Evolutionary conservation across 2,888 invertebrate genomes (phyloP).

Genomic region (Stenoptilia bipunctidactyla): DNA sequence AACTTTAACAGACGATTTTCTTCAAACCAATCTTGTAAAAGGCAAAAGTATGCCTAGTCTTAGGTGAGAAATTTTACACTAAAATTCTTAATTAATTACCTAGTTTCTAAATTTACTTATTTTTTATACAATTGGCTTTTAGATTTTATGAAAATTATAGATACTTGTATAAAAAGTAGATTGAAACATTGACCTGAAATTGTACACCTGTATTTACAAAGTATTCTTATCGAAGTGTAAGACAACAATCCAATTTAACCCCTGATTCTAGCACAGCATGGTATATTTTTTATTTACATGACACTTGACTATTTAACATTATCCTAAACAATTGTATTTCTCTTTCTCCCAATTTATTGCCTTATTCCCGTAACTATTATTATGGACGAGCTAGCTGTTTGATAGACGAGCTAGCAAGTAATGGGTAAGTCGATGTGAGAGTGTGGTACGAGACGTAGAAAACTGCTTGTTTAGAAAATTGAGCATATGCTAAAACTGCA

Average conservation of each 20-base stretch:
- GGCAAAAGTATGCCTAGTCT: constrained; percentile 97
- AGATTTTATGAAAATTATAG: too few relatives aligned
- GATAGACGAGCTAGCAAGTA: constrained; percentile 85
- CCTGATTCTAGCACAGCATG: constrained; percentile 49
- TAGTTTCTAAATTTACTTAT: too few relatives aligned
- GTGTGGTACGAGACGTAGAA: constrained; percentile 26
- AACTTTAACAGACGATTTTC: constrained; percentile 58
- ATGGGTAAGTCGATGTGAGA: constrained; percentile 80
- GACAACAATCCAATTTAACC: not conserved
- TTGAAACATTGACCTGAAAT: too few relatives aligned
- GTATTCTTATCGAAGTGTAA: too few relatives aligned
- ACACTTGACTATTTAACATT: constrained; percentile 43
- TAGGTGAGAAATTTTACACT: constrained; percentile 73
- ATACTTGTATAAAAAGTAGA: too few relatives aligned
- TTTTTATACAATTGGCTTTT: too few relatives aligned
- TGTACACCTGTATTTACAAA: too few relatives aligned
- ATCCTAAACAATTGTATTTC: constrained; percentile 39
- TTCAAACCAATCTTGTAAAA: constrained; percentile 82
- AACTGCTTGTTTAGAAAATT: constrained; percentile 27
- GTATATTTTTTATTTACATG: constrained; percentile 29
- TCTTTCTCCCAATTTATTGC: constrained; percentile 61
- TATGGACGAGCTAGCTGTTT: constrained; percentile 79
- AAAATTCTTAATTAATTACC: too few relatives aligned
- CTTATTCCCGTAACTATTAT: constrained; percentile 55
- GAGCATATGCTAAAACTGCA: too few relatives aligned